Conservation (phyloP, 1,140 invertebrate species). For the Pectinophora gossypiella region DNA sequence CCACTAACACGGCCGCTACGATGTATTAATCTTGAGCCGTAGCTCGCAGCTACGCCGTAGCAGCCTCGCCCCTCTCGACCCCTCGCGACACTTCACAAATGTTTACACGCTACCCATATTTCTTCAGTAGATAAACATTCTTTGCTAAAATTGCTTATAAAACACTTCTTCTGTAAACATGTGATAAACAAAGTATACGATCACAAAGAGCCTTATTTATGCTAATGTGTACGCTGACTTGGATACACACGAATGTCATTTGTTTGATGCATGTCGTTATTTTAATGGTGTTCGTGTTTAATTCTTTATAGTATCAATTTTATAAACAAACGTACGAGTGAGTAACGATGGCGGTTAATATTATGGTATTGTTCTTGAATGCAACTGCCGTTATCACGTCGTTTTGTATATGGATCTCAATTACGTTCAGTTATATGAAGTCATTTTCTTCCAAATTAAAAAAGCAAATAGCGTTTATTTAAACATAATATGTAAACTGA, state of each 20-base stretch:
- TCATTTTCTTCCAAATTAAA: background rate
- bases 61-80: constrained; percentile 12
- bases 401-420: background rate
- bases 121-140: background rate
- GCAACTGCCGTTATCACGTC: background rate
- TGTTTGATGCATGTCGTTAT: constrained; percentile 32
- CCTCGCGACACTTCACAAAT: constrained; percentile 41
- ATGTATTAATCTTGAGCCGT: constrained; percentile 67
- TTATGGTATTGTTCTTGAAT: constrained; percentile 4
- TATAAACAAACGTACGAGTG: constrained; percentile 1
- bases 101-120: constrained; percentile 14
- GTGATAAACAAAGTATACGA: constrained; percentile 7
- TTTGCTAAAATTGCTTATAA: background rate
- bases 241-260: constrained; percentile 32
- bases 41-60: constrained; percentile 36
- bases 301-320: constrained; percentile 20
- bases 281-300: constrained; percentile 24
- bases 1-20: constrained; percentile 56
- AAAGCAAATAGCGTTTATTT: no score
- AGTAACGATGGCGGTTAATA: background rate
- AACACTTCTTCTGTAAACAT: constrained; percentile 1
- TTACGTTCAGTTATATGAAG: background rate
- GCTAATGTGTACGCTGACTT: constrained; percentile 28
- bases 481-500: no score
- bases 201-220: constrained; percentile 29